Percentiles rank a stretch among this genome's conserved stretches.
Conservation (phyloP, 1,140 invertebrate species). For the Cecropterus lyciades region DNA sequence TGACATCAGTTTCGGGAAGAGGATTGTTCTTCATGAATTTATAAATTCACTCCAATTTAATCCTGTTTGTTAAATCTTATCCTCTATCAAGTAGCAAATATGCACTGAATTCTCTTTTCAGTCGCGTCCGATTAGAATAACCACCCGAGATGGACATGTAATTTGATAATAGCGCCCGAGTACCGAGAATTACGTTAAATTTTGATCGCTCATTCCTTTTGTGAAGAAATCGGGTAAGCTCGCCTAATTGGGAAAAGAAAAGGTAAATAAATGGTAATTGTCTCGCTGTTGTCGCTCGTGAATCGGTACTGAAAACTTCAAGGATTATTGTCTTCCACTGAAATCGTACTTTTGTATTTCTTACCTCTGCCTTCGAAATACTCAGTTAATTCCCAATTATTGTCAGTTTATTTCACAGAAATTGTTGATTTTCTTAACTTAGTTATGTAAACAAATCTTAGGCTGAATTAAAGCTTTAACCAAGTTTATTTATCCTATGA, state of each 20-base stretch:
- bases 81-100: conserved; percentile 69
- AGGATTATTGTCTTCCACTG: conserved; percentile 32
- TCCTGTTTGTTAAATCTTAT: conserved; percentile 73
- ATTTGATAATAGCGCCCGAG: conserved; percentile 61
- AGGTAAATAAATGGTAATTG: conserved; percentile 42
- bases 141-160: conserved; percentile 55
- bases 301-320: conserved; percentile 34
- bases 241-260: conserved; percentile 36
- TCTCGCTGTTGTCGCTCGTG: conserved; percentile 29
- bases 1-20: conserved; percentile 75
- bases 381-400: conserved; percentile 33
- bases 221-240: conserved; percentile 31
- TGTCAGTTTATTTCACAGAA: conserved; percentile 19
- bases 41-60: conserved; percentile 71
- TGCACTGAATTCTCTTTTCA: conserved; percentile 71
- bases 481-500: not conserved
- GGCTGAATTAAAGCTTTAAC: conserved; percentile 7
- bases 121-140: conserved; percentile 57
- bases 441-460: conserved; percentile 29
- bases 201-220: conserved; percentile 47
- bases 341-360: conserved; percentile 36
- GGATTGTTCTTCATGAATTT: conserved; percentile 72
- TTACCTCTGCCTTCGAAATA: conserved; percentile 41
- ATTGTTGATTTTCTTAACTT: conserved; percentile 21
- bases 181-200: conserved; percentile 56